These are phyloP conservation scores for Panagrolaimus sp. DNA, from an alignment of 1,140 invertebrate species.

Conservation along the genomic window DNA sequence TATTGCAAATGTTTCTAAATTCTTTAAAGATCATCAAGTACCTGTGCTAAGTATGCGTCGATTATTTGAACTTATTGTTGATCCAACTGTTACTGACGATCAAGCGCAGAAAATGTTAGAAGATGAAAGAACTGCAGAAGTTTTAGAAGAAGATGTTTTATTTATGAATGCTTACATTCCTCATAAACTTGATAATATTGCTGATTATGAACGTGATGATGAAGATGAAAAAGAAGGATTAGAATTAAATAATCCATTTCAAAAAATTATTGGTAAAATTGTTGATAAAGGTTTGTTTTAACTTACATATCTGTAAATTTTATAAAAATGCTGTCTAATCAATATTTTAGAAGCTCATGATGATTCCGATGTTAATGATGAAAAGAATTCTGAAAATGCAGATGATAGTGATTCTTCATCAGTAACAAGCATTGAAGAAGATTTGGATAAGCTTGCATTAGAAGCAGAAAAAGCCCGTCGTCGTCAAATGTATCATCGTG, in stretches of 20 bases:
- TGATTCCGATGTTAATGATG: slow-evolving; percentile 56
- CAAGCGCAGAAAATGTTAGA: slow-evolving; percentile 63
- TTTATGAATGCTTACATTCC: slow-evolving; percentile 93
- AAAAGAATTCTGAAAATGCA: slow-evolving; percentile 60
- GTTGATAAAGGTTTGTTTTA: slow-evolving; percentile 13
- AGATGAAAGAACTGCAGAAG: slow-evolving; percentile 66
- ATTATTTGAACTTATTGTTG: slow-evolving; percentile 90
- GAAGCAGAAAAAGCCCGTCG: slow-evolving; percentile 27
- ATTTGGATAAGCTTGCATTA: slow-evolving; percentile 14
- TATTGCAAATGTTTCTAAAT: slow-evolving; percentile 84
- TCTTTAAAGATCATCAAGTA: slow-evolving; percentile 81
- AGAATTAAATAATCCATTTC: slow-evolving; percentile 62
- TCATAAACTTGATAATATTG: slow-evolving; percentile 80
- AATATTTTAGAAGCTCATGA: slow-evolving; percentile 30
- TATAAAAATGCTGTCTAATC: too few species aligned
- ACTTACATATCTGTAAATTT: too few species aligned
- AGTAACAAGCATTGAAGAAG: slow-evolving; percentile 61
- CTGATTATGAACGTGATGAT: slow-evolving; percentile 82
- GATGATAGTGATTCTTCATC: slow-evolving; percentile 17
- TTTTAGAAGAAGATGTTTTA: slow-evolving; percentile 70
- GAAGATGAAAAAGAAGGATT: slow-evolving; percentile 71
- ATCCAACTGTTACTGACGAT: slow-evolving; percentile 66
- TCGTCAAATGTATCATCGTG: slow-evolving; percentile 38
- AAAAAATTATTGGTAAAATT: slow-evolving; percentile 51
- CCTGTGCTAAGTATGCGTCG: slow-evolving; percentile 80